Percentiles rank a stretch among this genome's conserved stretches.
Evolutionary conservation across 2,797 vertebrate genomes (phyloP).

Genomic region (Danio aesculapii): DNA sequence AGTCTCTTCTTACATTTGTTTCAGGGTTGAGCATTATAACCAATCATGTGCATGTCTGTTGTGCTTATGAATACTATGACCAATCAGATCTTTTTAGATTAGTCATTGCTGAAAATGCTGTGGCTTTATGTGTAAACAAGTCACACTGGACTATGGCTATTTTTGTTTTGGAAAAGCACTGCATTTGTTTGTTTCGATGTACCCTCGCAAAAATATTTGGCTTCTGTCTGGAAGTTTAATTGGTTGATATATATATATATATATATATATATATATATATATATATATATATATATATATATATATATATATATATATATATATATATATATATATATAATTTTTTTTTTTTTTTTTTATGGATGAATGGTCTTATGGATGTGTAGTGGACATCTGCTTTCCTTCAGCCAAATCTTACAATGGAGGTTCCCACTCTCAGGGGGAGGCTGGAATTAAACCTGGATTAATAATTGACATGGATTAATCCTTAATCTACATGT

Average conservation of each 20-base stretch:
- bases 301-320: no score
- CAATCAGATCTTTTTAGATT: no score
- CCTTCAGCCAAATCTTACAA: conserved; percentile 78
- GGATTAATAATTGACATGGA: conserved; percentile 86
- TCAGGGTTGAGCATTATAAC: no score
- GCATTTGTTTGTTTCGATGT: neutral
- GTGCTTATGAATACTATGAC: no score
- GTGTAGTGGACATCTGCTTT: conserved; percentile 78
- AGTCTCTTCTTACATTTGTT: no score
- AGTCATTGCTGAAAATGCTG: no score
- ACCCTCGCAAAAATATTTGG: conserved; percentile 69
- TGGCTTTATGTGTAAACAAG: no score
- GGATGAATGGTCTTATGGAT: conserved; percentile 75
- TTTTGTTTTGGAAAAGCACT: neutral
- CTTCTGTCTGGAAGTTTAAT: conserved; percentile 73
- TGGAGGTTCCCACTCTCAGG: conserved; percentile 73
- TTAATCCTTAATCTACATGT: conserved; percentile 77
- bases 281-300: no score
- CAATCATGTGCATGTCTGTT: no score
- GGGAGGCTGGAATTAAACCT: conserved; percentile 82
- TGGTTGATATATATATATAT: no score
- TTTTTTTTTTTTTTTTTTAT: conserved; percentile 54
- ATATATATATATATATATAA: no score
- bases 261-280: no score
- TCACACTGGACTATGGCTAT: neutral